Conservation (phyloP, 2,797 vertebrate species). For the Sarcophilus harrisii region DNA sequence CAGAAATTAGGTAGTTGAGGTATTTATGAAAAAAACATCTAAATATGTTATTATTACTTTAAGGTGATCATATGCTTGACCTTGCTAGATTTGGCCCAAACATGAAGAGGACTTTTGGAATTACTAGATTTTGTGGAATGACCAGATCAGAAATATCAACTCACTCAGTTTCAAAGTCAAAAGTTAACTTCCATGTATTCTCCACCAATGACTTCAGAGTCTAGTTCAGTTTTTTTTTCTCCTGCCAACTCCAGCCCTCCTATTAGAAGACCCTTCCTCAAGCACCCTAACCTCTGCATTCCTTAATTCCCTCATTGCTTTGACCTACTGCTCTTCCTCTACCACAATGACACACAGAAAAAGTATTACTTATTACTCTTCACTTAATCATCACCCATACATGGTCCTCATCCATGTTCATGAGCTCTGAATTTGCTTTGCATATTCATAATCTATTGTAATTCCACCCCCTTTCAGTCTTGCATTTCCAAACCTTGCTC, state of each 20-base stretch:
- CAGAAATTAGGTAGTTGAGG: background rate
- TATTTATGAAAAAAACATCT: background rate
- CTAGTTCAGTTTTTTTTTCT: background rate
- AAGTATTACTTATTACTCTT: background rate
- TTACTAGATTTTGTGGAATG: background rate
- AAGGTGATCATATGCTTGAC: background rate
- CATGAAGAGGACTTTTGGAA: background rate
- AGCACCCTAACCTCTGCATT: background rate
- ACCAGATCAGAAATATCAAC: background rate
- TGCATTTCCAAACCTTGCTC: background rate
- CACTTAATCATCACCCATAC: background rate
- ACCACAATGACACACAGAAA: background rate
- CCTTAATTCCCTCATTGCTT: background rate
- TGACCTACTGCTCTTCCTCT: background rate
- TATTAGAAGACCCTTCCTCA: background rate
- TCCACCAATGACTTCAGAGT: background rate
- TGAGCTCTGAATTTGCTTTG: background rate
- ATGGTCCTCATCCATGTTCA: background rate
- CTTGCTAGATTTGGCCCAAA: background rate
- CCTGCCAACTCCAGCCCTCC: background rate
- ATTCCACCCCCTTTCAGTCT: background rate
- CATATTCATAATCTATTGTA: background rate
- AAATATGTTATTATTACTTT: background rate
- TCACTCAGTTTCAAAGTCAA: background rate
- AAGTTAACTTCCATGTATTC: background rate